Evolutionary conservation across 2,888 invertebrate species (phyloP), one percentile per base, ranked within the genome.

Genomic region (Carpatolechia fugitivella): DNA sequence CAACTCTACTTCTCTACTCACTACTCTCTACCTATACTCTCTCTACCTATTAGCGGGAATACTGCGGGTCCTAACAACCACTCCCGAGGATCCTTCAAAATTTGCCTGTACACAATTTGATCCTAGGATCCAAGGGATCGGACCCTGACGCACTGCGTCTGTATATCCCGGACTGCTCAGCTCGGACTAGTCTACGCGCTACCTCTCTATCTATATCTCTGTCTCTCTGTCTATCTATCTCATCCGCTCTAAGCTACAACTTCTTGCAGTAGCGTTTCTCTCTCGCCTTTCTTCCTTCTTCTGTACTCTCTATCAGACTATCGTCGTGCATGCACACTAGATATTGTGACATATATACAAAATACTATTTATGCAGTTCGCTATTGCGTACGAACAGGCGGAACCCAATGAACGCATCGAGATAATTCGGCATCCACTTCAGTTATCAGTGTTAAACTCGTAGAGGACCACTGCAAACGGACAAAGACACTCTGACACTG

Each of bases 321-420:
- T 83, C 85, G 84, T 86, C 85, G 89, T 90, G 90, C 90, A 90
- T 90, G 90, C 78, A 90, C 90, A 90, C 90, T 90, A 90, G 90
- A 85, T 89, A 89, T 86, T 88, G 86, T 87, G 82, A 88, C 89
- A 89, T 82, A 81, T 82, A 81, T 70, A 85, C 84, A 84, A 51
- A 67, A 83, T 82, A 85, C 81, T 84, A 81, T 82, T 78, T 75
- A 54, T 82, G 85, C 80, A 80, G 78, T 85, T 80, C 82, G 88
- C 87, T 85, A 85, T 75, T 78, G 84, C 83, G 82, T 71, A 76
- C 74, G 72, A 74, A 79, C 78, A 76, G 72, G 74, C 76, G 80
- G 78, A 74, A 70, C 72, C 70, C 75, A 77, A 76, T 74, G 86
- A 83, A 86, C 84, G 85, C 86, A 73, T 70, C 78, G 74, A 76